These are phyloP conservation scores for Drosophila pseudotalamancana DNA, from an alignment of 2,888 invertebrate genomes.

Conservation along the genomic window DNA sequence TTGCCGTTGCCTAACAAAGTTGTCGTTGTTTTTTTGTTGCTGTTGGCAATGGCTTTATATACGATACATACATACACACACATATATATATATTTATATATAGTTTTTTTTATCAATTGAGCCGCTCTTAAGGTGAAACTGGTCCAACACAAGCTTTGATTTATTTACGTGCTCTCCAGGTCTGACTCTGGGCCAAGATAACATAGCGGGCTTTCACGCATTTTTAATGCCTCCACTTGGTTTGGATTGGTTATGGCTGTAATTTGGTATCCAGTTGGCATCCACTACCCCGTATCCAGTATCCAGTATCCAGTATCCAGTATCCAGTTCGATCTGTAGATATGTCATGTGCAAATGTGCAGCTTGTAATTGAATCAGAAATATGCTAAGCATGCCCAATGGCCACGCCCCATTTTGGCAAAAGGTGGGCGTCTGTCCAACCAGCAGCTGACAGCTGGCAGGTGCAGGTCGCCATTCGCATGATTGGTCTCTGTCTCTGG, in stretches of 20 bases:
- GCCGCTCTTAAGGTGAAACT: slow-evolving; percentile 58
- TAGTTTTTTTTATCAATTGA: slow-evolving; percentile 48
- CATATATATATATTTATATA: slow-evolving; percentile 14
- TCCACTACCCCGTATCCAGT: slow-evolving; percentile 11
- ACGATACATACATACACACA: no score
- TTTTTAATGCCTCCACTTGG: slow-evolving; percentile 57
- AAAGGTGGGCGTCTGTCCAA: slow-evolving; percentile 29
- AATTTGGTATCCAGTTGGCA: slow-evolving; percentile 19
- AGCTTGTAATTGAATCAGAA: slow-evolving; percentile 68
- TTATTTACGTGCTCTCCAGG: slow-evolving; percentile 67
- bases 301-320: slow-evolving; percentile 21
- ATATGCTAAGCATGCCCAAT: slow-evolving; percentile 60
- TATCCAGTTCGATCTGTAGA: slow-evolving; percentile 44
- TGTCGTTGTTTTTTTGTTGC: slow-evolving; percentile 51
- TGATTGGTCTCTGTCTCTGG: slow-evolving; percentile 44
- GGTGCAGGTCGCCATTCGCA: slow-evolving; percentile 48
- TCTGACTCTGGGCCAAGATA: slow-evolving; percentile 58
- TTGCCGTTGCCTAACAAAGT: slow-evolving; percentile 73
- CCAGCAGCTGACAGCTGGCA: slow-evolving; percentile 48
- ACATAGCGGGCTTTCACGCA: slow-evolving; percentile 72
- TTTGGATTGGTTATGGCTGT: slow-evolving; percentile 5
- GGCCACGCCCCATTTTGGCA: slow-evolving; percentile 37
- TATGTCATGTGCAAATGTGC: slow-evolving; percentile 47
- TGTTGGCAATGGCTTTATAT: slow-evolving; percentile 11
- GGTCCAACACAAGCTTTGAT: slow-evolving; percentile 72